Evolutionary conservation across 2,797 vertebrate species (phyloP).

Genomic region (Hydrolagus colliei): DNA sequence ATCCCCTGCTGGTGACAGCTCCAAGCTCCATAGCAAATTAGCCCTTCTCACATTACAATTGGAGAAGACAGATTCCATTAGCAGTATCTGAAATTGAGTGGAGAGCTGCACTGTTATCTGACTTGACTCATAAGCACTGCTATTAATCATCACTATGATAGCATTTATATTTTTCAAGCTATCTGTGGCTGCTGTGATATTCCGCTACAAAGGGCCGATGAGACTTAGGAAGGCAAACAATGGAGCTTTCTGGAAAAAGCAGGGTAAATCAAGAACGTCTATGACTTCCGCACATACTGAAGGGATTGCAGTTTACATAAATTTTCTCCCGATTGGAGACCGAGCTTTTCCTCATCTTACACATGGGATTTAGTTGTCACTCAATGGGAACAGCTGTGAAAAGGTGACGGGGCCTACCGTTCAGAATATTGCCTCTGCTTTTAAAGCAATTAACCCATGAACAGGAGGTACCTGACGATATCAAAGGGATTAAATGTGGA

Average conservation of each 20-base stretch:
- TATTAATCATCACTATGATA: slow-evolving; percentile 99
- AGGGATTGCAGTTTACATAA: slow-evolving; percentile 80
- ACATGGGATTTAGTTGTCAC: slow-evolving; percentile 81
- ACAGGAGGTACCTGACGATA: slow-evolving; percentile 78
- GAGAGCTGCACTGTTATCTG: slow-evolving; percentile 99
- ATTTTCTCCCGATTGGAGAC: slow-evolving; percentile 79
- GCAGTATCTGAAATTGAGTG: slow-evolving; percentile 99
- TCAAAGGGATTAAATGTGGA: slow-evolving; percentile 73
- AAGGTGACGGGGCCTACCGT: slow-evolving; percentile 75
- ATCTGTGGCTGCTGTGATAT: slow-evolving; percentile 99
- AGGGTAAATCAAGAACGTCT: slow-evolving; percentile 97
- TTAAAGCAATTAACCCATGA: slow-evolving; percentile 81
- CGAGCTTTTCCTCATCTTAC: slow-evolving; percentile 80
- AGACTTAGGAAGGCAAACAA: slow-evolving; percentile 99
- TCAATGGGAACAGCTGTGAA: slow-evolving; percentile 80
- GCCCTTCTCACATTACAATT: slow-evolving; percentile 99
- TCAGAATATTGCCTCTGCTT: slow-evolving; percentile 72
- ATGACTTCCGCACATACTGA: slow-evolving; percentile 78
- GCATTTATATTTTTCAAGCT: slow-evolving; percentile 99
- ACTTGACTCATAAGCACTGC: slow-evolving; percentile 99
- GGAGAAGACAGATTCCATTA: slow-evolving; percentile 99
- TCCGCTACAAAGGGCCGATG: slow-evolving; percentile 99
- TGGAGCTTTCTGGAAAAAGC: slow-evolving; percentile 98
- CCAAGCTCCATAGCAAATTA: slow-evolving; percentile 99
- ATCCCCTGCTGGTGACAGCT: slow-evolving; percentile 99